Evolutionary conservation across 2,888 invertebrate genomes (phyloP), one percentile per base, ranked within the genome.

Genomic region (Meiosimyza decipiens): DNA sequence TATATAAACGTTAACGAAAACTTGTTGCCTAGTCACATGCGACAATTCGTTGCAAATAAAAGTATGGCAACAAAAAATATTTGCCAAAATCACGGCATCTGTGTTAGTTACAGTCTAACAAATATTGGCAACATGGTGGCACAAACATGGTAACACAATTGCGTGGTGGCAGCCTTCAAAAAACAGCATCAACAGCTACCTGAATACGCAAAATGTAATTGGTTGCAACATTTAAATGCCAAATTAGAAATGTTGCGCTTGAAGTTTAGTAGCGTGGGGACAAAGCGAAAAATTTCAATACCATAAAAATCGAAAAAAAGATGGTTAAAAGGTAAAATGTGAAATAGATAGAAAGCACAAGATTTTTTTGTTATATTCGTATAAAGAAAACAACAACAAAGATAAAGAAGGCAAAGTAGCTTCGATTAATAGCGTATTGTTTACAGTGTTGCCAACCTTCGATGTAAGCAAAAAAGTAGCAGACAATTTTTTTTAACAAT

Each of bases 221-320:
- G 79, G 77, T 76, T 74, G 77, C 73, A 78, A 76, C 76, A 77
- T 79, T 79, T 78, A 79, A 78, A 79, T 79, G 78, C 79, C 79
- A 79, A 79, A 79, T 79, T 79, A 79, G 79, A 79, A 78, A 79
- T 78, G 77, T 79, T 78, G 78, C 79, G 79, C 78, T 79, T 79
- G 74, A 78, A 79, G 78, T 40, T 40, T 40, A 40, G 1, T 40
- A 9, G 40, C 40, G 40, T 9, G 40, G 40, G 40, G 40, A 40
- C 40, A 40, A 40, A 7, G 9, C 40, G 9, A 9, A 79, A 77
- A 77, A 78, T 79, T 77, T 79, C 79, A 79, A 77, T 77, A 77
- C 77, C 78, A 76, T 75, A 78, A 72, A 71, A 72, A 71, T 49
- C 59, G 55, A 65, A 50, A 22, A 63, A 69, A 12, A 55, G 2